phyloP scores from a whole-genome alignment of 1,140 invertebrate genomes.

The Drosophila bipectinata region DNA sequence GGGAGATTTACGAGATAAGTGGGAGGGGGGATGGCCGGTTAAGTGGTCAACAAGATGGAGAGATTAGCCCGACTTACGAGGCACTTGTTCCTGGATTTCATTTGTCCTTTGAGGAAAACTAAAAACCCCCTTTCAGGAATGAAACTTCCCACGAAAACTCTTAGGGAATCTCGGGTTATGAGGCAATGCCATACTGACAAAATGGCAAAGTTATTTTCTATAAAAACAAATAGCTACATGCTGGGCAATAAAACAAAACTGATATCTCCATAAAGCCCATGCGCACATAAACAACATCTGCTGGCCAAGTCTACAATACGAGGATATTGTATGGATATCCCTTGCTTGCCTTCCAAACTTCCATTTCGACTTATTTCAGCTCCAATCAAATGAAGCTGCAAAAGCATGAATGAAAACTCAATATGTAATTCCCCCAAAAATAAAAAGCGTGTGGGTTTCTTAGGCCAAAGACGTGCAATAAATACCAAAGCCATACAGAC shows the following conservation, averaged over 20 bases:
- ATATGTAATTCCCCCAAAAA: constrained; percentile 43
- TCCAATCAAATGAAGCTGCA: constrained; percentile 58
- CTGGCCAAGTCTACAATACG: background rate
- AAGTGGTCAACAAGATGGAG: constrained; percentile 44
- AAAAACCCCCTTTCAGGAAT: background rate
- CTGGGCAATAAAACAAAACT: constrained; percentile 5
- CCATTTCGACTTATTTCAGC: constrained; percentile 23
- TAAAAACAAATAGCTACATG: constrained; percentile 5
- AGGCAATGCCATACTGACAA: background rate
- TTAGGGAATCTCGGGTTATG: background rate
- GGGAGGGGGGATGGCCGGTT: background rate
- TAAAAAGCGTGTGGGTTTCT: constrained; percentile 8
- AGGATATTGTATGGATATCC: too few relatives aligned
- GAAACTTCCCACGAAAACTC: constrained; percentile 1
- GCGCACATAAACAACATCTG: constrained; percentile 29
- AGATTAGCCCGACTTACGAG: constrained; percentile 51
- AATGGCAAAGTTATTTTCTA: background rate
- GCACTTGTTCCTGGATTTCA: constrained; percentile 41
- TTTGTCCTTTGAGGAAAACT: constrained; percentile 2
- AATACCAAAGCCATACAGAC: constrained; percentile 32
- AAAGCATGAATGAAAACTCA: constrained; percentile 40
- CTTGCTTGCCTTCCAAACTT: background rate
- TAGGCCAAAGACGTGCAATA: constrained; percentile 37
- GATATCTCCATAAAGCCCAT: constrained; percentile 15
- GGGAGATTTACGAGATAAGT: constrained; percentile 37